Conservation (phyloP, 1,140 invertebrate genomes). For the Cherax quadricarinatus region DNA sequence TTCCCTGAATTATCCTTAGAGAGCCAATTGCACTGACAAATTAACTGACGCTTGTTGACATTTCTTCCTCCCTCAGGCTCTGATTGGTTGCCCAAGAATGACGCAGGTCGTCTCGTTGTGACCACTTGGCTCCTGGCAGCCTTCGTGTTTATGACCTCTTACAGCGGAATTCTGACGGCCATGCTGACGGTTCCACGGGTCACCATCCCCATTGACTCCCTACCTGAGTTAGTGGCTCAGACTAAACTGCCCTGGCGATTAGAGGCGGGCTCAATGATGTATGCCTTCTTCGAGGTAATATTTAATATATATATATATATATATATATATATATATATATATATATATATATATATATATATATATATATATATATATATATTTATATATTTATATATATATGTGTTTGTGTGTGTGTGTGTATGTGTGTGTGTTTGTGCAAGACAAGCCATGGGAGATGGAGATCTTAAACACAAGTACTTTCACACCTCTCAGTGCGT, state of each 20-base stretch:
- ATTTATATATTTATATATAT: background rate
- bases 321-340: no score
- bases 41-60: no score
- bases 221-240: conserved; percentile 41
- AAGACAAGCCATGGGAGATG: no score
- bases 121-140: conserved; percentile 37
- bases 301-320: background rate
- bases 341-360: no score
- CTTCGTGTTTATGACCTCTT: conserved; percentile 39
- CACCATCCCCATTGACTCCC: conserved; percentile 49
- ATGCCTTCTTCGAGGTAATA: conserved; percentile 17
- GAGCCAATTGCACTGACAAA: no score
- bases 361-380: no score
- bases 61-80: conserved; percentile 20
- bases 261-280: conserved; percentile 32
- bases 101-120: conserved; percentile 7
- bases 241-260: conserved; percentile 32
- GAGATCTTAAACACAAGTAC: no score
- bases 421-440: no score
- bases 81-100: conserved; percentile 18
- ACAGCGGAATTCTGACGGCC: conserved; percentile 47
- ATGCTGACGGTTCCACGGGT: conserved; percentile 46
- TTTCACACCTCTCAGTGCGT: no score
- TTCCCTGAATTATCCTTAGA: no score
- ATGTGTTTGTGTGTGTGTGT: no score